A percentile compares a stretch with the other conserved stretches of the same genome.
Conservation (phyloP, 2,888 invertebrate genomes). For the Halictus ligatus region DNA sequence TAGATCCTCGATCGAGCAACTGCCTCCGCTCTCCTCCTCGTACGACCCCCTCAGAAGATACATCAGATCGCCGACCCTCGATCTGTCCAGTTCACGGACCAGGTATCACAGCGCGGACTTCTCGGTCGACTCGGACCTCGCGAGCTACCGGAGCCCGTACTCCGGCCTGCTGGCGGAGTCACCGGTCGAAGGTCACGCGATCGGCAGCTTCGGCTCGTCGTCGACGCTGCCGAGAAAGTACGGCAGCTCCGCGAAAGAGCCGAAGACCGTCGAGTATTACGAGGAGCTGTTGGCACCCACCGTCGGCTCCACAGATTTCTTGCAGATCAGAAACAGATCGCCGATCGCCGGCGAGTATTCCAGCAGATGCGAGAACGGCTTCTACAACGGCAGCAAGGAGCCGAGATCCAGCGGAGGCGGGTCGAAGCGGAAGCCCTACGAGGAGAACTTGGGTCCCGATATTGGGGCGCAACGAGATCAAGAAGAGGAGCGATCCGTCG, state of each 20-base stretch:
- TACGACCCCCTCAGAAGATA: conserved; percentile 79
- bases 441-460: conserved; percentile 65
- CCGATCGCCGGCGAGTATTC: conserved; percentile 68
- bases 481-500: conserved; percentile 62
- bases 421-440: conserved; percentile 67
- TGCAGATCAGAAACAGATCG: conserved; percentile 73
- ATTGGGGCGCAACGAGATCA: conserved; percentile 52
- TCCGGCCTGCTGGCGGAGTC: conserved; percentile 58
- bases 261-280: conserved; percentile 80
- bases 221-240: conserved; percentile 75
- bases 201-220: conserved; percentile 67
- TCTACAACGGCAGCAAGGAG: conserved; percentile 73
- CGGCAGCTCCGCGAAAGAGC: conserved; percentile 67
- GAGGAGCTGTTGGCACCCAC: conserved; percentile 79
- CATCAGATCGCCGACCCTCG: conserved; percentile 75
- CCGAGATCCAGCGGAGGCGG: conserved; percentile 19
- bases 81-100: conserved; percentile 62
- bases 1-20: conserved; percentile 72
- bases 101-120: conserved; percentile 78
- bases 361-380: conserved; percentile 77
- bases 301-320: conserved; percentile 73
- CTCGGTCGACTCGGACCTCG: conserved; percentile 70
- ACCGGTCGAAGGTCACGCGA: conserved; percentile 17
- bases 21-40: conserved; percentile 56
- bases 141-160: conserved; percentile 67